Evolutionary conservation across 2,888 invertebrate species (phyloP), one percentile per base, ranked within the genome.

Genomic region (Allygus modestus): DNA sequence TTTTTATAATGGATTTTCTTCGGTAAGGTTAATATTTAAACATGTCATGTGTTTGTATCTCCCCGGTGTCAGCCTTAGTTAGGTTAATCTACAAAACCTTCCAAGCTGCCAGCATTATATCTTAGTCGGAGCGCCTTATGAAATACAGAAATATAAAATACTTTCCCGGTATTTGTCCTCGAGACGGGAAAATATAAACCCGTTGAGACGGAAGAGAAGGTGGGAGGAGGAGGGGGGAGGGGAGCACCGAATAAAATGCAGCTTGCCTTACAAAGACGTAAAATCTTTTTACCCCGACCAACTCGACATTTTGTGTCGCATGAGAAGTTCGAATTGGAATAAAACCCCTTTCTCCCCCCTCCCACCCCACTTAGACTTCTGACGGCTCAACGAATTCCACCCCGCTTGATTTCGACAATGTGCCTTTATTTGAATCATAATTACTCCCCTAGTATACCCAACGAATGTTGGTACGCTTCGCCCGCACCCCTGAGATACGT

Each of bases 301-400:
- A 77, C 46, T 23, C 46, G 46, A 77, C 28, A 77, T 51, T 77
- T 51, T 77, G 77, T 77, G 46, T 43, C 77, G 77, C 51, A 51
- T 51, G 51, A 77, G 51, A 77, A 51, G 46, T 31, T 51, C 51
- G 20, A 77, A 77, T 77, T 73, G 73, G 43, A 73, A 58, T 58
- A 58, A 58, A 58, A n/a, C 58, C 58, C 58, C 23, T 23, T 20
- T 41, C 73, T 77, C 51, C 51, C 75, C 26, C 46, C 23, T 23
- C 43, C 28, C 71, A 7, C 43, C 15, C 26, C 73, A 12, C 37
- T 33, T 20, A 28, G 69, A 69, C 69, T 33, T 23, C 9, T 20
- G 58, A 1, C 58, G 23, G 58, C 58, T 58, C 23, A 7, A 58
- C 23, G 23, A 12, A 58, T 69, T 37, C 31, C 69, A 9, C 69